These are phyloP conservation scores for Penaeus indicus DNA, from an alignment of 1,140 invertebrate species.

Conservation along the genomic window DNA sequence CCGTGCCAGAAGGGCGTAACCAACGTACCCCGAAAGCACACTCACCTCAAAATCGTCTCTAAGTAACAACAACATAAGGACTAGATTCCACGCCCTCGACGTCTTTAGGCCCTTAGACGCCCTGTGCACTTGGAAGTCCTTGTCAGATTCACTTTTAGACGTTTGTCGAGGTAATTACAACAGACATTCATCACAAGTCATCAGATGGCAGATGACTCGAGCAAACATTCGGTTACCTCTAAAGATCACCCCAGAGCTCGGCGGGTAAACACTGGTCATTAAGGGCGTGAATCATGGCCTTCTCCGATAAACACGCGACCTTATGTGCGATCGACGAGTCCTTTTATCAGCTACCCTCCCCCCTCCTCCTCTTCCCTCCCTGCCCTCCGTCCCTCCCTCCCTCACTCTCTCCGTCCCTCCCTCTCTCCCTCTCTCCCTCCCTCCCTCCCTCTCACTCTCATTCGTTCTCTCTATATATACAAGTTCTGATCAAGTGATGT, in stretches of 20 bases:
- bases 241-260: not conserved
- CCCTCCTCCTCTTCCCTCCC: no score
- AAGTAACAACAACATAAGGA: not conserved
- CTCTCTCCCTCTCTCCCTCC: no score
- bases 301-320: not conserved
- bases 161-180: slow-evolving; percentile 56
- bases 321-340: no score
- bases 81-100: no score
- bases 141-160: slow-evolving; percentile 53
- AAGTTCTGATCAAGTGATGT: no score
- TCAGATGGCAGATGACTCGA: slow-evolving; percentile 25
- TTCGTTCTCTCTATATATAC: no score
- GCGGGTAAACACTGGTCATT: slow-evolving; percentile 18
- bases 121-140: slow-evolving; percentile 20
- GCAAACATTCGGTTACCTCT: not conserved
- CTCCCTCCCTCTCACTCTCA: no score
- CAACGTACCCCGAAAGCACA: no score
- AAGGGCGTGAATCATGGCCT: not conserved
- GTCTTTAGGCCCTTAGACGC: no score
- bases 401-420: no score
- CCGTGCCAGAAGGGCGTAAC: not conserved
- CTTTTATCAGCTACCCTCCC: no score
- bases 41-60: not conserved
- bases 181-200: slow-evolving; percentile 53
- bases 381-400: no score